Evolutionary conservation across 2,113 vertebrate genomes (phyloP).

Genomic region (Pachypanchax playfairii): DNA sequence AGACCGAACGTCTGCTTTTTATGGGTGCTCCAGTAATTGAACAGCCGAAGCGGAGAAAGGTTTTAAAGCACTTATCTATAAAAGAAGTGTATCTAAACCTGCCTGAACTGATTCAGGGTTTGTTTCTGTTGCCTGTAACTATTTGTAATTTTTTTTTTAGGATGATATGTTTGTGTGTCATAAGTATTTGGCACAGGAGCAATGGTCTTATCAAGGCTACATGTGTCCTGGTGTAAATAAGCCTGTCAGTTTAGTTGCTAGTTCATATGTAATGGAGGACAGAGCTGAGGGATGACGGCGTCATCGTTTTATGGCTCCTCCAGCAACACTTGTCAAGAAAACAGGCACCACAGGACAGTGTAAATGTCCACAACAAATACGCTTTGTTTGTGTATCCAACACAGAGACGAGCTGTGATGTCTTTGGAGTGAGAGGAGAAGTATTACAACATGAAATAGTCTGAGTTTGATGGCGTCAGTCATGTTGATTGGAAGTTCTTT

Average conservation of each 20-base stretch:
- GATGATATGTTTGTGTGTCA: slow-evolving; percentile 80
- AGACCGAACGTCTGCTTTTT: slow-evolving; percentile 66
- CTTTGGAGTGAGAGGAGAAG: background rate
- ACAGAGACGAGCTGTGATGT: slow-evolving; percentile 26
- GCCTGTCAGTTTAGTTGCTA: slow-evolving; percentile 58
- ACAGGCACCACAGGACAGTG: slow-evolving; percentile 50
- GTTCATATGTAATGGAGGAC: slow-evolving; percentile 59
- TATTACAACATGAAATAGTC: background rate
- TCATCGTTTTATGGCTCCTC: slow-evolving; percentile 56
- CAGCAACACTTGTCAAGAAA: slow-evolving; percentile 65
- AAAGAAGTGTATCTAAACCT: slow-evolving; percentile 48
- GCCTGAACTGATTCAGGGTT: slow-evolving; percentile 48
- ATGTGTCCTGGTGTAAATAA: slow-evolving; percentile 67
- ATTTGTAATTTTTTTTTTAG: slow-evolving; percentile 77
- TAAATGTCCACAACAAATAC: slow-evolving; percentile 38
- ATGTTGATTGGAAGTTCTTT: background rate
- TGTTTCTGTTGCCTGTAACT: slow-evolving; percentile 27
- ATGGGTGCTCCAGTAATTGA: slow-evolving; percentile 73
- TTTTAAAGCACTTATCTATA: slow-evolving; percentile 48
- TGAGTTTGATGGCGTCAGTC: slow-evolving; percentile 5
- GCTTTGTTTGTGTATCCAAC: slow-evolving; percentile 56
- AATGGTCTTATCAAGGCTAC: slow-evolving; percentile 56
- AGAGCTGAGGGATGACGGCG: slow-evolving; percentile 51
- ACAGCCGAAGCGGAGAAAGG: slow-evolving; percentile 57
- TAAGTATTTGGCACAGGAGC: slow-evolving; percentile 39